These are phyloP conservation scores for Drosophila ogumai DNA, from an alignment of 1,140 invertebrate species.

Conservation along the genomic window DNA sequence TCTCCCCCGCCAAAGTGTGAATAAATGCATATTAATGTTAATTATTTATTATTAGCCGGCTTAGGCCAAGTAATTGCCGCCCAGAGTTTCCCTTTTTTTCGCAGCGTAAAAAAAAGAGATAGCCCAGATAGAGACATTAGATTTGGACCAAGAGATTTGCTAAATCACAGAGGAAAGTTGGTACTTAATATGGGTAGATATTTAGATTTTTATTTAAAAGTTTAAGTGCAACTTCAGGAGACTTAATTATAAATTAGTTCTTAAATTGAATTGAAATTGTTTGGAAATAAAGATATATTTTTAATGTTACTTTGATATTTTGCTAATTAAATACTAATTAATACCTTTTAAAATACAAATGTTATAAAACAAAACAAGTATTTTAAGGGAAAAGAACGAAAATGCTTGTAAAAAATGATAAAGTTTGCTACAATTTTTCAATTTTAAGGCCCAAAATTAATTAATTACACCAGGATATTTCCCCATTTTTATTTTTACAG, in stretches of 20 bases:
- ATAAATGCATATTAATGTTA: slow-evolving; percentile 72
- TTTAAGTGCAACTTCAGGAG: neutral
- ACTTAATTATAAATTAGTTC: neutral
- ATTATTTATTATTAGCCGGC: slow-evolving; percentile 51
- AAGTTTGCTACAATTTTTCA: no score
- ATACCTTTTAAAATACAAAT: no score
- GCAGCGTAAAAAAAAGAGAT: slow-evolving; percentile 2
- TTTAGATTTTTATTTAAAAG: no score
- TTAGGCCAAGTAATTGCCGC: slow-evolving; percentile 45
- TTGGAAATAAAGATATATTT: neutral
- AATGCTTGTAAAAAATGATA: no score
- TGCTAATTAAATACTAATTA: neutral
- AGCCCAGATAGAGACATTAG: slow-evolving; percentile 40
- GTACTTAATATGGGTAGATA: neutral
- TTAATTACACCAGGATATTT: no score
- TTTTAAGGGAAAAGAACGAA: no score
- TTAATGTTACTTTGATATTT: rapidly evolving
- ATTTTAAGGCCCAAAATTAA: no score
- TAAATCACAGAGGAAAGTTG: slow-evolving; percentile 13
- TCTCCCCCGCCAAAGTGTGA: slow-evolving; percentile 62
- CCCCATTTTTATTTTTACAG: no score
- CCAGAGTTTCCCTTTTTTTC: slow-evolving; percentile 29
- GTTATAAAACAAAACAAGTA: no score
- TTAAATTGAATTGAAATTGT: neutral
- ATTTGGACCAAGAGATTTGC: slow-evolving; percentile 17